These are phyloP conservation scores for Lynx canadensis DNA, from an alignment of 2,113 vertebrate genomes.

Conservation along the genomic window DNA sequence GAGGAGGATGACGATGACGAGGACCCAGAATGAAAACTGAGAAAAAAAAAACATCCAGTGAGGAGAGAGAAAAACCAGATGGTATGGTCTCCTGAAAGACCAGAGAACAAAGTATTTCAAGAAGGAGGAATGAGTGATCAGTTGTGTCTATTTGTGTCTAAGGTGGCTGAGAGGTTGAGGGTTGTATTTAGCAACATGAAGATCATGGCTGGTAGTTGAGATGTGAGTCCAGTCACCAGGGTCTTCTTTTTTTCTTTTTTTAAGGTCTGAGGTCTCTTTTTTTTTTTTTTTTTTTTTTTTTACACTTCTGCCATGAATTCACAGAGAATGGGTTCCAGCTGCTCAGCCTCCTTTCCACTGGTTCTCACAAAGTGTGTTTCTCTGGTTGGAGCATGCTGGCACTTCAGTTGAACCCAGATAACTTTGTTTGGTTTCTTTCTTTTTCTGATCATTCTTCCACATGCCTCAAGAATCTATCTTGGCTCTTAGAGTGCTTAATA, in stretches of 20 bases:
- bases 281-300: neutral
- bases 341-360: neutral
- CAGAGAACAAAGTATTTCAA: neutral
- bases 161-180: neutral
- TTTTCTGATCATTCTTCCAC: neutral
- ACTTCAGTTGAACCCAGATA: neutral
- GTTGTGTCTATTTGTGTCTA: neutral
- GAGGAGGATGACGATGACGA: neutral
- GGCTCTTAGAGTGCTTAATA: neutral
- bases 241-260: neutral
- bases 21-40: neutral
- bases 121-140: neutral
- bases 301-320: neutral
- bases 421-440: neutral
- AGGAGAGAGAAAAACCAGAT: neutral
- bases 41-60: neutral
- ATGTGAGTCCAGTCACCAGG: neutral
- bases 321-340: neutral
- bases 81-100: neutral
- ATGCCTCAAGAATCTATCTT: neutral
- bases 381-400: neutral
- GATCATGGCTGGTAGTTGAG: neutral
- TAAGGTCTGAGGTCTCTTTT: neutral
- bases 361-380: neutral
- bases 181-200: neutral